These are phyloP conservation scores for Campodea augens DNA, from an alignment of 1,140 invertebrate species.

Conservation along the genomic window DNA sequence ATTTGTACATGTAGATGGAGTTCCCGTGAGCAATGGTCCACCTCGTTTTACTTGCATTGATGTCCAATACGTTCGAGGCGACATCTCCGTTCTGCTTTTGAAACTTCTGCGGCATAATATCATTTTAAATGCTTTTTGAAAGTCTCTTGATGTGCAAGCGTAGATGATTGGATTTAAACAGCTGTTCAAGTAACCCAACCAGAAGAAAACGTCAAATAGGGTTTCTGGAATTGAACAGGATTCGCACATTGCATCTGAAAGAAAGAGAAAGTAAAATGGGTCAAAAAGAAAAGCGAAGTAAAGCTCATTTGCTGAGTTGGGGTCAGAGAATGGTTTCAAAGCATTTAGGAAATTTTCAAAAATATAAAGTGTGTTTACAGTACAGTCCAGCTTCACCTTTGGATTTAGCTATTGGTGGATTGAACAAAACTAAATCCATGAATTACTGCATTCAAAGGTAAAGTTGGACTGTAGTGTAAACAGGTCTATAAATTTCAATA, in stretches of 20 bases:
- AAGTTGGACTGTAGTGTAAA: too few species aligned
- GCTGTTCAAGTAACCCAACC: conserved; percentile 52
- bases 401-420: too few species aligned
- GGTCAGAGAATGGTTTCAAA: too few species aligned
- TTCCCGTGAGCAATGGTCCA: too few species aligned
- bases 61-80: not conserved
- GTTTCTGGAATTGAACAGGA: conserved; percentile 24
- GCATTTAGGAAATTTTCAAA: too few species aligned
- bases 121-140: conserved; percentile 30
- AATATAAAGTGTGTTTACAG: too few species aligned
- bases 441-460: too few species aligned
- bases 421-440: too few species aligned
- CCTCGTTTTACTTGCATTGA: not conserved
- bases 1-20: too few species aligned
- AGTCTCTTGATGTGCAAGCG: conserved; percentile 33
- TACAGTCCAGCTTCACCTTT: too few species aligned
- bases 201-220: conserved; percentile 36
- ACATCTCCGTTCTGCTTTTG: not conserved
- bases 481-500: too few species aligned
- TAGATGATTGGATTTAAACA: conserved; percentile 51
- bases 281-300: not conserved
- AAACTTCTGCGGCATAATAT: conserved; percentile 21
- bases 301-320: conserved; percentile 9
- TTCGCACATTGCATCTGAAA: conserved; percentile 27
- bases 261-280: conserved; percentile 7